phyloP scores from a whole-genome alignment of 2,888 invertebrate genomes.

The Cerceris ruficornis region DNA sequence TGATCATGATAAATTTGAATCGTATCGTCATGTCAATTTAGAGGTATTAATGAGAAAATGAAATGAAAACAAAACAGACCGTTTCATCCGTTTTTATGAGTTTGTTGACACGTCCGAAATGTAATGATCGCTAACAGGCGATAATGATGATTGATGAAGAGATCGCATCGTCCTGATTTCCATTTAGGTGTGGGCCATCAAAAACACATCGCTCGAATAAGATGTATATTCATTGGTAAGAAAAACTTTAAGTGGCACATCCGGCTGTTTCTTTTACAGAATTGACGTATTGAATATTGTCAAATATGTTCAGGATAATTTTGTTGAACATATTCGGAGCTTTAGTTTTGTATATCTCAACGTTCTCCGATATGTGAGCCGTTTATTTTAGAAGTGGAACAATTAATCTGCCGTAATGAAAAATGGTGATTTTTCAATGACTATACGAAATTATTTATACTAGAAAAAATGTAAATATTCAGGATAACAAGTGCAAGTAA shows the following conservation, averaged over 20 bases:
- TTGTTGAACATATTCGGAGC: no score
- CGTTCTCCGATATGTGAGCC: no score
- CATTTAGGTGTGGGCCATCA: conserved; percentile 11
- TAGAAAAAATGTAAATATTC: no score
- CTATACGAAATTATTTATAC: no score
- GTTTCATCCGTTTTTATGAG: conserved; percentile 16
- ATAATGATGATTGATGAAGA: conserved; percentile 48
- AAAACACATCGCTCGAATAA: conserved; percentile 6
- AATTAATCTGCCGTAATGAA: no score
- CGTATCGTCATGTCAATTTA: neutral
- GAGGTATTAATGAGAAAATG: conserved; percentile 2
- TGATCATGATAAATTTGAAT: conserved; percentile 11
- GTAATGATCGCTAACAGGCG: conserved; percentile 48
- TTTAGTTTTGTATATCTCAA: no score
- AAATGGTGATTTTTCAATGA: no score
- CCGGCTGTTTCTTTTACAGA: neutral
- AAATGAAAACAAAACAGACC: conserved; percentile 2
- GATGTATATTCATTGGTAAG: neutral
- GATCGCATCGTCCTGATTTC: conserved; percentile 11
- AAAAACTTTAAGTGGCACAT: neutral
- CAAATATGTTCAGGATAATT: no score
- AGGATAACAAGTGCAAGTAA: no score
- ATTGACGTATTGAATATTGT: no score
- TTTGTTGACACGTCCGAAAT: neutral
- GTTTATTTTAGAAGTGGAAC: no score